Conservation (phyloP, 2,888 invertebrate species). For the Meteorus cinctellus region DNA sequence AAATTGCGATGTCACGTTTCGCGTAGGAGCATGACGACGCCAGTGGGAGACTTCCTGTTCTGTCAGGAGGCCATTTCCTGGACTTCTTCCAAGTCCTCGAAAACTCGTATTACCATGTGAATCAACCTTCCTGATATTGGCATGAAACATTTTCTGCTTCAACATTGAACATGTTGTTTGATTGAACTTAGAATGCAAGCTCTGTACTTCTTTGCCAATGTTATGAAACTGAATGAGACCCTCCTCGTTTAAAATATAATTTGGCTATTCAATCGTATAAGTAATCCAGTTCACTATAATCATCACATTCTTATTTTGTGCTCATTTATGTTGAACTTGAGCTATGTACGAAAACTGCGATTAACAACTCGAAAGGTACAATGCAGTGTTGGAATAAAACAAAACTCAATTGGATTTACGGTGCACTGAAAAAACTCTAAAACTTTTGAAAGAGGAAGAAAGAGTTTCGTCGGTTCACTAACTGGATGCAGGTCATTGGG, state of each 20-base stretch:
- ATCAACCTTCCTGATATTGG: slow-evolving; percentile 32
- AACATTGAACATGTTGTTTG: slow-evolving; percentile 24
- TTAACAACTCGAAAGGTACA: background rate
- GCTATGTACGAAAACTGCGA: background rate
- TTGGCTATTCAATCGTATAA: background rate
- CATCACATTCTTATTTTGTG: background rate
- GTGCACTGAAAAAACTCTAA: slow-evolving; percentile 7
- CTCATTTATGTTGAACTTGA: background rate
- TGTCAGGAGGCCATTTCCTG: slow-evolving; percentile 24
- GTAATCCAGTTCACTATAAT: background rate
- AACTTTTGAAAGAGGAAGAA: slow-evolving; percentile 11
- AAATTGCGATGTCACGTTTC: slow-evolving; percentile 30
- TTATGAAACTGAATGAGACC: background rate
- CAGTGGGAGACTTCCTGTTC: slow-evolving; percentile 21
- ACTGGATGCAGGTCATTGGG: slow-evolving; percentile 35
- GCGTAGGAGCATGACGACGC: slow-evolving; percentile 8
- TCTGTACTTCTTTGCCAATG: background rate
- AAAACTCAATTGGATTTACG: slow-evolving; percentile 33
- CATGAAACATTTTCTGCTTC: slow-evolving; percentile 16
- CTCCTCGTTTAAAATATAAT: background rate
- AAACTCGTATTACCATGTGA: slow-evolving; percentile 42
- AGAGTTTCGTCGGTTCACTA: slow-evolving; percentile 26
- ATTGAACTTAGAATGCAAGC: slow-evolving; percentile 21
- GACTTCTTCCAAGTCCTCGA: slow-evolving; percentile 37
- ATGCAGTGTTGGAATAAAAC: slow-evolving; percentile 2